Base-by-base conservation (phyloP, 2,888 invertebrate genomes). In the Chaetoderma sp. region DNA sequence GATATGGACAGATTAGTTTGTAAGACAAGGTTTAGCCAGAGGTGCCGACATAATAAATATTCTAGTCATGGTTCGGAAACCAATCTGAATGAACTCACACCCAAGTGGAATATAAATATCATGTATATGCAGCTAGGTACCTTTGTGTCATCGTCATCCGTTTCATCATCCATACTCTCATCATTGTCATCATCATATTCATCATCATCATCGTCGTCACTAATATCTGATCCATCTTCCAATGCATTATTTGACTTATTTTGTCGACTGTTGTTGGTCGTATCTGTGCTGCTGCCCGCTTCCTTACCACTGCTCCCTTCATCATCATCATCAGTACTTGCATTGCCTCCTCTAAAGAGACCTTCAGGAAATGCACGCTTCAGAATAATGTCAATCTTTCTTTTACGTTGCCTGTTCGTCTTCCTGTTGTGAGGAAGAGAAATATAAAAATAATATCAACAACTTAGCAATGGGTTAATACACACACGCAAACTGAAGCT, bases 311-410 rank as follows among this genome's bases (percentile, higher is more conserved):
- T n/a, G n/a, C n/a, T n/a, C n/a, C n/a, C n/a, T n/a, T 71, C 67
- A 49, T 74, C 75, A 27, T 66, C 67, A n/a, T 68, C 66, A 47
- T 71, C 57, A 30, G 32, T 58, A 28, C 28, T 45, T 21, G 67
- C 70, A 39, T 54, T 66, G 30, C n/a, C n/a, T n/a, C n/a, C n/a
- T n/a, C n/a, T n/a, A n/a, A n/a, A n/a, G n/a, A n/a, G n/a, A n/a
- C n/a, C n/a, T n/a, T n/a, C n/a, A n/a, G n/a, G n/a, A n/a, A 83
- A 81, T 30, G 81, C 79, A 18, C 77, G 68, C n/a, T 74, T 71
- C 16, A 83, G 66, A 39, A 82, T 80, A 8, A 73, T 71, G 54
- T 79, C 75, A 47, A 83, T 83, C 59, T 75, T 80, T 30, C 74
- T 75, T 27, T 78, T 76, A 16, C 83, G 69, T 10, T 71, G 69